Conservation (phyloP, 2,113 vertebrate species). For the Eubucco bourcierii region DNA sequence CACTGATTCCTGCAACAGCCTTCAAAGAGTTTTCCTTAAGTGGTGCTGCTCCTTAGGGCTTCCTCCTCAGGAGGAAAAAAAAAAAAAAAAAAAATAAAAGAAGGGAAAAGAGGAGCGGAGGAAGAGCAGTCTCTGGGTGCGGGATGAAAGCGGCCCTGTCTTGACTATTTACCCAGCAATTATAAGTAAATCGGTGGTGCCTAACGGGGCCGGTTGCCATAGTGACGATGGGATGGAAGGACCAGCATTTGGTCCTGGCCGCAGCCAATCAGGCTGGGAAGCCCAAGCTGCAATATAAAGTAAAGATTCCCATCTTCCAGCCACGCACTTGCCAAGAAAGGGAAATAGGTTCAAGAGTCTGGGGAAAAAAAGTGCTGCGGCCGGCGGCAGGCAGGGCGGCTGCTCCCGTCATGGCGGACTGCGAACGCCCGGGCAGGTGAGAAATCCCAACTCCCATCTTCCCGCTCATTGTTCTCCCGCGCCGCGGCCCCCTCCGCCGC, state of each 20-base stretch:
- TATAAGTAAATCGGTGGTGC: constrained; percentile 85
- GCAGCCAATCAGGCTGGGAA: constrained; percentile 92
- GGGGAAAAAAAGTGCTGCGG: constrained; percentile 76
- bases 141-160: constrained; percentile 66
- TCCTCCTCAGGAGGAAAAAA: not conserved
- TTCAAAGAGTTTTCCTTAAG: constrained; percentile 50
- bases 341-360: constrained; percentile 84
- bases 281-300: constrained; percentile 91
- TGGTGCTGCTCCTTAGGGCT: constrained; percentile 17
- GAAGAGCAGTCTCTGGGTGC: constrained; percentile 11
- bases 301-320: constrained; percentile 93
- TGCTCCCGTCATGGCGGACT: constrained; percentile 88
- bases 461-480: constrained; percentile 73
- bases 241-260: constrained; percentile 91
- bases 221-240: constrained; percentile 91
- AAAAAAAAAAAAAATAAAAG: not conserved
- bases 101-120: not conserved
- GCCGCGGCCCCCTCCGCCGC: constrained; percentile 72
- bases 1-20: not conserved
- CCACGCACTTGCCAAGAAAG: constrained; percentile 87
- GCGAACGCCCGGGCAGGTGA: constrained; percentile 88
- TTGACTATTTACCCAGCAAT: constrained; percentile 81
- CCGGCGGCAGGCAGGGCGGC: constrained; percentile 79
- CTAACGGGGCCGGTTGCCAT: constrained; percentile 95
- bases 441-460: constrained; percentile 80